Conservation (phyloP, 1,140 invertebrate species). For the Chrysomallon squamiferum region DNA sequence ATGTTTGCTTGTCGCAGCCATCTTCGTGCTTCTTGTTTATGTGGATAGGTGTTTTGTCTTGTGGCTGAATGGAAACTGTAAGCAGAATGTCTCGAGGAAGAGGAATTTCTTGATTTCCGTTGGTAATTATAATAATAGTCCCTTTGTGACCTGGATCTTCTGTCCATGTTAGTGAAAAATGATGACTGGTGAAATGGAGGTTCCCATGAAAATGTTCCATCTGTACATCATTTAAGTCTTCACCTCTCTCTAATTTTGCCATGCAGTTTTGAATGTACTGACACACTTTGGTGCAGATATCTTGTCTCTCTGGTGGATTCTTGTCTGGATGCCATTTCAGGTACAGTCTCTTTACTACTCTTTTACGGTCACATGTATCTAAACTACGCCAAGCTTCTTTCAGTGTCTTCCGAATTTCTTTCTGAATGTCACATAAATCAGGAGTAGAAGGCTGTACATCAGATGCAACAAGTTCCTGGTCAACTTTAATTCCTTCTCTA, state of each 20-base stretch:
- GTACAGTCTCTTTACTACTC: slow-evolving; percentile 47
- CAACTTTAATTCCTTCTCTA: neutral
- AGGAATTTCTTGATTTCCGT: neutral
- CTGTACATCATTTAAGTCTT: slow-evolving; percentile 11
- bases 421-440: slow-evolving; percentile 14
- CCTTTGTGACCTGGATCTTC: neutral
- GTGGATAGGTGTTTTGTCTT: slow-evolving; percentile 8
- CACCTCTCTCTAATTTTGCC: slow-evolving; percentile 26
- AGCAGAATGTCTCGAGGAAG: neutral
- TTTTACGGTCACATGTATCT: slow-evolving; percentile 36
- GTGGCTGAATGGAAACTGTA: neutral
- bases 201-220: slow-evolving; percentile 7
- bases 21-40: slow-evolving; percentile 20
- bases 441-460: too few relatives aligned
- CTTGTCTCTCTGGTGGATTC: slow-evolving; percentile 42
- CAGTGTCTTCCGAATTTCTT: slow-evolving; percentile 29
- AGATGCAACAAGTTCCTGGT: too few relatives aligned
- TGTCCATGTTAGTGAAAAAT: slow-evolving; percentile 9
- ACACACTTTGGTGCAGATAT: slow-evolving; percentile 40
- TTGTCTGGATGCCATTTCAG: slow-evolving; percentile 60
- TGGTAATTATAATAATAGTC: neutral
- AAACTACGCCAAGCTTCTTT: slow-evolving; percentile 31
- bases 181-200: neutral
- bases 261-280: slow-evolving; percentile 36
- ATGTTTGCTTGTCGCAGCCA: slow-evolving; percentile 38